Base-by-base conservation (phyloP, 2,797 vertebrate genomes). In the Myripristis jacobus region DNA sequence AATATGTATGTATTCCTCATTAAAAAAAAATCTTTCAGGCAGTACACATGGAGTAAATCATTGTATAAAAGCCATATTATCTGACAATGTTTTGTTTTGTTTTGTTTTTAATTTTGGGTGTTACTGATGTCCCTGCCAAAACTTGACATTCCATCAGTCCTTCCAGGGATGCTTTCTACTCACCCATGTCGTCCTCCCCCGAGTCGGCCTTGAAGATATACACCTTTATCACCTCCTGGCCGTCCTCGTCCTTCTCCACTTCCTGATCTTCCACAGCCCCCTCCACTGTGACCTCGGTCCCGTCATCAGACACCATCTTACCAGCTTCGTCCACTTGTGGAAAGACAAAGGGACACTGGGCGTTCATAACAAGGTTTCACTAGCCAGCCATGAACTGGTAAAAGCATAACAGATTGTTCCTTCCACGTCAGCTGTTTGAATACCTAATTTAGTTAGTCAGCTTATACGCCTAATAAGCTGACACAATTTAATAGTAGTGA, bases 161-260 rank as follows among this genome's bases (percentile, higher is more conserved):
- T 9, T 15, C 15, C 47, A 18, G 43, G 4, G 22, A 9, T 34
- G 16, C 43, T 27, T 41, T 66, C 51, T 25, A 80, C 95, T 95
- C 90, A 96, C 97, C 98, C 91, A 98, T 95, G 86, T 98, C 97
- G 77, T 98, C 97, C 82, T 99, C 97, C 71, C 97, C 97, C 25
- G 97, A 96, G 83, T 99, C 98, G 44, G 98, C 97, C 93, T 99
- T 99, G 92, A 99, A 98, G 94, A 99, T 99, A 92, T 99, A 99
- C 81, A 99, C 98, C 87, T 99, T 99, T 86, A 99, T 99, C 88
- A 99, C 97, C 92, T 99, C 98, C 91, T 97, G 95, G 64, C 96
- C 96, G 67, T 98, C 97, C 73, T 98, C 96, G 87, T 99, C 97
- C 92, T 96, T 97, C 89, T 96, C 94, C 87, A 97, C 96, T 50